Evolutionary conservation across 2,888 invertebrate genomes (phyloP), one percentile per base, ranked within the genome.

Genomic region (Pachymerium ferrugineum): DNA sequence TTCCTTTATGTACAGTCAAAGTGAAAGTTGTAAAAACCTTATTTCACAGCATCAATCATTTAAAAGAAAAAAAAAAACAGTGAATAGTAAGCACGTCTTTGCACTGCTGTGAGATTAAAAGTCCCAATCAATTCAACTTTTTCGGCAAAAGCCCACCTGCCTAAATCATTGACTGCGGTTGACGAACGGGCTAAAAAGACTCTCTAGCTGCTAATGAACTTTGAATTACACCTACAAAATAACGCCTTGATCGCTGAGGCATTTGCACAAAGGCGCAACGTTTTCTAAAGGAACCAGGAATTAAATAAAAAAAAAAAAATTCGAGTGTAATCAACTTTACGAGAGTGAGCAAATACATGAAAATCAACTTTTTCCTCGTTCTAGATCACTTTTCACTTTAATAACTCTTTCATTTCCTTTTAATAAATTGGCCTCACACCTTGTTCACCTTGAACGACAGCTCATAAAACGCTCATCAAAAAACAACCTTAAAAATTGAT

Each of bases 171-270:
- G 54, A 54, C 22, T 54, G 54, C 54, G 54, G 54, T 54, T 54
- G 54, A 54, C 54, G 54, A 54, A 54, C 54, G 54, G 22, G n/a
- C 3, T 38, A 3, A 8, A 54, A 4, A 19, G n/a, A n/a, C 47
- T 54, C 22, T 22, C 22, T 25, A 54, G 54, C 54, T 54, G 54
- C 54, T 54, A 54, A 54, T 54, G 54, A 54, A 54, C 54, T 54
- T 54, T 54, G 54, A 54, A 54, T 54, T 54, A 54, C 54, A 54
- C 54, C 54, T 22, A 22, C 22, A 54, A 54, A 54, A 54, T 54
- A 19, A 54, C 54, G 22, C 54, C 54, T 54, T 54, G 54, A 22
- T 54, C 54, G 25, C 22, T 54, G 22, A 54, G 54, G 54, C 54
- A 54, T 54, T 54, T 22, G 54, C 22, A 22, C 22, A 22, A 54